Evolutionary conservation across 2,888 invertebrate genomes (phyloP), one percentile per base, ranked within the genome.

Genomic region (Hecatera dysodea): DNA sequence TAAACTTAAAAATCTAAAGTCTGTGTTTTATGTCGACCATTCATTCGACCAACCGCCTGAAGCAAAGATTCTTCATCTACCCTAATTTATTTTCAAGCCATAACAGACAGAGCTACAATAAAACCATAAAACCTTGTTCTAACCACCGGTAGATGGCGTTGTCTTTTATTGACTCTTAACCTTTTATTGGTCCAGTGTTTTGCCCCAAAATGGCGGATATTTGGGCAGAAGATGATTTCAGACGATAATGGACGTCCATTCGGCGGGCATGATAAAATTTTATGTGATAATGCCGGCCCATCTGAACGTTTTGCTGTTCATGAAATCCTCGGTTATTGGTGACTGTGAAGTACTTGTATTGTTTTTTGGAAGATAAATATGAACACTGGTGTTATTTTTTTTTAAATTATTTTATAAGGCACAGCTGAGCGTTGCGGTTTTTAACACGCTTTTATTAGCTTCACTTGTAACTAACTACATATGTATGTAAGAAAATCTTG

Each of bases 161-260:
- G 55, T 29, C 67, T 67, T 83, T 83, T 84, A 80, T 84, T 67
- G 78, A 73, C 78, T 73, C 75, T 80, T 65, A 78, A 61, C 55
- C 65, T 80, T 84, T 84, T 84, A 84, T 84, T 79, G 72, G 72
- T 55, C 36, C 66, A 72, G 69, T 81, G 81, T 84, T 84, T 81
- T 74, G 66, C 59, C 57, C 72, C 64, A 66, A 73, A 79, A 75
- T 73, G 81, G 57, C 63, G 39, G 80, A 76, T 82, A 79, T 81
- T 72, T 73, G 68, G 62, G 68, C 39, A 22, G 57, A 75, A 84
- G 79, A 84, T 84, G 77, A 84, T 75, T 82, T 83, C 84, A 74
- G 77, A 84, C 73, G 83, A 82, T 82, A 84, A 84, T 80, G 80
- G 81, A 72, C 36, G 48, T 11, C 72, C 73, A 84, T 84, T 81